phyloP scores from a whole-genome alignment of 2,888 invertebrate genomes.

The Drosophila monieri region DNA sequence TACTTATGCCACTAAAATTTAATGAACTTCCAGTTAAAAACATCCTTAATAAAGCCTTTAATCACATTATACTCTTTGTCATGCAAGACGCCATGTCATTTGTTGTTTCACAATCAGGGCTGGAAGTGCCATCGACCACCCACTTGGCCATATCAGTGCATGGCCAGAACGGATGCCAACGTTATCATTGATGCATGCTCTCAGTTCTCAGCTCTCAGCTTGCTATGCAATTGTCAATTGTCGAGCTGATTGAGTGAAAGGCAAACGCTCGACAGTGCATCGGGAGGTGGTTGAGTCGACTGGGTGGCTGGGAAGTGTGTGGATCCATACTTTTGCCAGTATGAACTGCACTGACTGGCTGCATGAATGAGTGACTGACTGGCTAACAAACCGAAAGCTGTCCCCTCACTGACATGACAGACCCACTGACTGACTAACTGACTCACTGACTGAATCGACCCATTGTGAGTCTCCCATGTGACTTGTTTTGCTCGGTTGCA shows the following conservation, averaged over 20 bases:
- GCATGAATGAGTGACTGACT: conserved; percentile 18
- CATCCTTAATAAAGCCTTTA: not conserved
- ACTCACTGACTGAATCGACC: conserved; percentile 18
- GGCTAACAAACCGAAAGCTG: conserved; percentile 32
- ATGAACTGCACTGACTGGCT: conserved; percentile 41
- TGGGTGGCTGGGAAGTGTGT: conserved; percentile 16
- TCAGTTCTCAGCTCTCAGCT: conserved; percentile 25
- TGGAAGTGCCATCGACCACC: not conserved
- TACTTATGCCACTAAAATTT: no score
- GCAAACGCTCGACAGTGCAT: conserved; percentile 45
- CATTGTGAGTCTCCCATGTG: conserved; percentile 36
- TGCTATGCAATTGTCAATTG: conserved; percentile 63
- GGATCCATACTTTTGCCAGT: conserved; percentile 36
- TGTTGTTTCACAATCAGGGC: not conserved
- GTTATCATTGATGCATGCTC: conserved; percentile 45
- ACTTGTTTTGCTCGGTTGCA: conserved; percentile 26
- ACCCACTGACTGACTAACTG: conserved; percentile 36
- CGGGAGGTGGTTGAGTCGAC: conserved; percentile 18
- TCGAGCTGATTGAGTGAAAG: conserved; percentile 70
- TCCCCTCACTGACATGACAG: conserved; percentile 14
- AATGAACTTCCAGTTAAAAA: no score
- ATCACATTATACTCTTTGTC: not conserved
- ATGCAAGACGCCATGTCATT: not conserved
- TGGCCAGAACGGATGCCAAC: conserved; percentile 41
- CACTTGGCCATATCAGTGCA: conserved; percentile 21